Base-by-base conservation (phyloP, 2,113 vertebrate species). In the Bathybates hornii region DNA sequence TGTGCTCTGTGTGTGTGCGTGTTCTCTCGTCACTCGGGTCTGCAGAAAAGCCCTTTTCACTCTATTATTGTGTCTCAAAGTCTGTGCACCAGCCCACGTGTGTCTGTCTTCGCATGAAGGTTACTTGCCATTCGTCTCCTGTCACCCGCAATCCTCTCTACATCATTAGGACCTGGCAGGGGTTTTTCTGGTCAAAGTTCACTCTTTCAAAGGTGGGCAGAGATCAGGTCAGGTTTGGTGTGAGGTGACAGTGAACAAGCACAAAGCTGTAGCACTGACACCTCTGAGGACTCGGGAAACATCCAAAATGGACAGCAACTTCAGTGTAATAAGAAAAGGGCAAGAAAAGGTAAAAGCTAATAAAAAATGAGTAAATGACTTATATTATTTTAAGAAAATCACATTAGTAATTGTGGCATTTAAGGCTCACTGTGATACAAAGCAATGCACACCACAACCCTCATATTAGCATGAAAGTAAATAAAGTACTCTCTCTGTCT, bases 161-260 rank as follows among this genome's bases (percentile, higher is more conserved):
- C 68, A 81, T 92, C 92, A 95, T 96, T 95, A 95, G 93, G 92
- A 94, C 90, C 93, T 94, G 92, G 94, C 90, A 92, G 83, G 92
- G 94, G 93, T 89, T 91, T 91, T 92, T 89, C 84, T 93, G 93
- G 94, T 94, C 90, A 93, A 84, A 92, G 94, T 85, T 95, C 92
- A 91, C 61, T 81, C 83, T 89, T 91, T 57, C 57, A 92, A 91
- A 92, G 94, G 92, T 93, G 87, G 94, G 91, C 92, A 80, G 91
- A 79, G 90, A 90, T 19, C 17, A 80, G 86, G 90, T 91, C 63
- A 86, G 87, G 84, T 83, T 80, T 90, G 84, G 93, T 95, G 94
- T 91, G 91, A 94, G 90, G 90, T 91, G 94, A 96, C 87, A 93
- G 59, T 95, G 93, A 95, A 91, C 93, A 96, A 91, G 85, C 80